Conservation (phyloP, 2,113 vertebrate species). For the Otocyon megalotis region DNA sequence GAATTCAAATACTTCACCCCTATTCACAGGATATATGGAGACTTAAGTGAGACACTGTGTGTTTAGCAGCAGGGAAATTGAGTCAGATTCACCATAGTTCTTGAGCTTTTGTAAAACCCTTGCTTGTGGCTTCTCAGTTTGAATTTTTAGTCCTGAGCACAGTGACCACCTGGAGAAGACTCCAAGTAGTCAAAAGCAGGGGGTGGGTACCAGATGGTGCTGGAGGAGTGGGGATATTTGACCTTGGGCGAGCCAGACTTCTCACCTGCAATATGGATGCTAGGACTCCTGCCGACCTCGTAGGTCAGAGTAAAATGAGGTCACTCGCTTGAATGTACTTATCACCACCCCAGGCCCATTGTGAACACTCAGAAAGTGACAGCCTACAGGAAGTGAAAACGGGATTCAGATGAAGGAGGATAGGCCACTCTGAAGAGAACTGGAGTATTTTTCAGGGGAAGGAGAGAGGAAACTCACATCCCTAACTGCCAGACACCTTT, state of each 20-base stretch:
- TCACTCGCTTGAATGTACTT: neutral
- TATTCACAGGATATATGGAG: neutral
- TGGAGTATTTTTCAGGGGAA: neutral
- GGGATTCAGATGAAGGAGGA: neutral
- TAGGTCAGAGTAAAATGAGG: neutral
- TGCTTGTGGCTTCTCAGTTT: neutral
- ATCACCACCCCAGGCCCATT: neutral
- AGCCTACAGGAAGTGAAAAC: neutral
- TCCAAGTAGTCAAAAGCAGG: neutral
- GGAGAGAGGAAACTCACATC: neutral
- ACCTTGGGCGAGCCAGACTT: neutral
- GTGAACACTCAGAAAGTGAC: neutral
- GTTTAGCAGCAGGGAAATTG: neutral
- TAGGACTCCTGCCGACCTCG: fast-evolving
- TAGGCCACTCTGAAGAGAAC: neutral
- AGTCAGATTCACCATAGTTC: neutral
- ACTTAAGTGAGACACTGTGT: neutral
- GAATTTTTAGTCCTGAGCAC: neutral
- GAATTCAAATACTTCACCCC: neutral
- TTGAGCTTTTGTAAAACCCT: neutral
- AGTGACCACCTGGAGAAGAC: neutral
- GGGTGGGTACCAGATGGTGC: neutral
- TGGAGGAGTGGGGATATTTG: neutral
- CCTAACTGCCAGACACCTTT: neutral
- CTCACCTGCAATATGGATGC: neutral